Evolutionary conservation across 2,888 invertebrate species (phyloP).

Genomic region (Eurytoma adleriae): DNA sequence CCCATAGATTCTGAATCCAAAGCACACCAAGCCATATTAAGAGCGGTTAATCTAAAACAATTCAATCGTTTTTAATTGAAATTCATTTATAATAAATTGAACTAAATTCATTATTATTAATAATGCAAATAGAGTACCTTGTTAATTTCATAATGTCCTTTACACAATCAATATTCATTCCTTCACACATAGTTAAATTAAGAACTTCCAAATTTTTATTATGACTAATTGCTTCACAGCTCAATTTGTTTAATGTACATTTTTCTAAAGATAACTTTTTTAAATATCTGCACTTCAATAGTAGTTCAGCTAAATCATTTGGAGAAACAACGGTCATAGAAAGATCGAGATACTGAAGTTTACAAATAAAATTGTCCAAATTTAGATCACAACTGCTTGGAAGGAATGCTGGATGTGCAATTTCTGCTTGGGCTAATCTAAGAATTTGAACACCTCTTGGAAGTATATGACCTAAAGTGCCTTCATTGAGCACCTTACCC

Average conservation of each 20-base stretch:
- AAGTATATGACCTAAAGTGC: constrained; percentile 86
- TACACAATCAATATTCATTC: constrained; percentile 82
- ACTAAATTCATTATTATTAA: not conserved
- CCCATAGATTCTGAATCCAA: constrained; percentile 80
- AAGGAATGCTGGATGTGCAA: constrained; percentile 79
- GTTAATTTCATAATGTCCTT: constrained; percentile 78
- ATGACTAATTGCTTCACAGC: constrained; percentile 83
- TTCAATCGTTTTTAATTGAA: not conserved
- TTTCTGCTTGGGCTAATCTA: constrained; percentile 88
- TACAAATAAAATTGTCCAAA: constrained; percentile 75
- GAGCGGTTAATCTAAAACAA: constrained; percentile 80
- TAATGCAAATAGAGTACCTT: constrained; percentile 70
- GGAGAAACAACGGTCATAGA: constrained; percentile 86
- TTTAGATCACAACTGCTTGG: constrained; percentile 69
- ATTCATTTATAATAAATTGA: not conserved
- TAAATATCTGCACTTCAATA: constrained; percentile 83
- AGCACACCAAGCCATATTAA: constrained; percentile 91
- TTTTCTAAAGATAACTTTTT: constrained; percentile 92
- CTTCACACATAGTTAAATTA: constrained; percentile 90
- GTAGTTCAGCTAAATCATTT: constrained; percentile 78
- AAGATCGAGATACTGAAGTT: constrained; percentile 91
- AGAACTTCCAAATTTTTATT: constrained; percentile 85
- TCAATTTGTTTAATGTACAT: constrained; percentile 81
- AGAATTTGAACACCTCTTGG: constrained; percentile 87
- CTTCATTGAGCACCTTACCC: constrained; percentile 81